Base-by-base conservation (phyloP, 2,797 vertebrate genomes). In the Trematocara caparti region DNA sequence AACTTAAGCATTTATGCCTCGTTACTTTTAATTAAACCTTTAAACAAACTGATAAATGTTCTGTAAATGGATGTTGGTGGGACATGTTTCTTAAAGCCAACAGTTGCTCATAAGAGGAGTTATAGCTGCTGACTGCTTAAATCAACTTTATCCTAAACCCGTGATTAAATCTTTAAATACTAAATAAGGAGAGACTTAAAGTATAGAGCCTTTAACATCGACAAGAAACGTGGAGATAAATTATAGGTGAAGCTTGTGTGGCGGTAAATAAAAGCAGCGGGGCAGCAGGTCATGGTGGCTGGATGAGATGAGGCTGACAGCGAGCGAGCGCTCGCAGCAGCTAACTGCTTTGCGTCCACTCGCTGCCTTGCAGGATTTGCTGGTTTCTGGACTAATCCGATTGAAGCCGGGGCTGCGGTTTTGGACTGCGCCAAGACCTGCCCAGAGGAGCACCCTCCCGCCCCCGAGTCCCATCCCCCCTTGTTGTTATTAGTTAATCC, bases 311-410 rank as follows among this genome's bases (percentile, higher is more conserved):
- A 76, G 19, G 66, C 45, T 49, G 79, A 73, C 64, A 34, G 59
- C 57, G 49, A 36, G 66, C 50, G 21, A 80, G 27, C 83, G 8
- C 3, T 32, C 76, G 17, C 48, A 66, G 79, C 88, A 49, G 78
- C 74, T 51, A 73, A 80, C 89, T 78, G 82, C 24, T 7, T 86
- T 45, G 59, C 69, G 32, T 81, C 82, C 87, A 73, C 88, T 92
- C 82, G 47, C 87, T 83, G 81, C 89, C 84, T 84, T 72, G 1
- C 90, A 90, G 93, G 95, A 95, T 96, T 96, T 95, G 75, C 83
- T 89, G 87, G 90, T 95, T 92, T 93, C 88, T 91, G 86, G 84
- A 94, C 84, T 96, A 95, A 96, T 95, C 94, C 77, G 95, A 95
- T 95, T 96, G 92, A 88, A 92, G 88, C 59, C 49, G 49, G 83